These are phyloP conservation scores for Cyanocitta stelleri DNA, from an alignment of 2,113 vertebrate genomes.

Conservation along the genomic window DNA sequence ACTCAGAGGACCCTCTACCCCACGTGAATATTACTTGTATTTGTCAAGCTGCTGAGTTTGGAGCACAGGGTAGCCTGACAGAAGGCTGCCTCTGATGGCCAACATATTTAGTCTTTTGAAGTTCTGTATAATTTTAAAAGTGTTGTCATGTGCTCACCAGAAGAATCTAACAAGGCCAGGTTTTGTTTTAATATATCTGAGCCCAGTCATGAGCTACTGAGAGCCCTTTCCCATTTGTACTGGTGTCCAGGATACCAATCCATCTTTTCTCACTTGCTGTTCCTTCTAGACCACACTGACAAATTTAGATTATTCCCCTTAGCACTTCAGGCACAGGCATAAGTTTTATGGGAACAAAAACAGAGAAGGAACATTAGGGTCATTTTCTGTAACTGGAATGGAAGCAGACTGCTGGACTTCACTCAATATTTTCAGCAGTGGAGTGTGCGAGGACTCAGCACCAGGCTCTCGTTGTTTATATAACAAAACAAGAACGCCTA, in stretches of 20 bases:
- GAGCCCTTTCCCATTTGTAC: neutral
- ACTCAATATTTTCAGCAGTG: neutral
- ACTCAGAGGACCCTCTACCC: neutral
- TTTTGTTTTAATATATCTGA: neutral
- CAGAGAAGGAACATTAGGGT: neutral
- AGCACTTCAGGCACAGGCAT: neutral
- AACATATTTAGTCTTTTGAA: neutral
- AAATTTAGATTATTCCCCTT: neutral
- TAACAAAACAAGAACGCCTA: neutral
- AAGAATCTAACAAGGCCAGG: neutral
- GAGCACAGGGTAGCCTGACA: neutral
- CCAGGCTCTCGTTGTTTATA: neutral
- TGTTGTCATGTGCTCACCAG: neutral
- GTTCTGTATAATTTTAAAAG: neutral
- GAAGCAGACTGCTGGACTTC: neutral
- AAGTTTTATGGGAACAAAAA: neutral
- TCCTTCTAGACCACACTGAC: neutral
- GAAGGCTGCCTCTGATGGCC: neutral
- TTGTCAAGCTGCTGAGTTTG: neutral
- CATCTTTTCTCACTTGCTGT: neutral
- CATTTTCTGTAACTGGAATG: neutral
- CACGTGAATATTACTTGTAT: neutral
- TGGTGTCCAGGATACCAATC: neutral
- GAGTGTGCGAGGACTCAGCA: neutral
- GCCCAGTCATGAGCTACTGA: neutral